These are phyloP conservation scores for Xestia sexstrigata DNA, from an alignment of 2,888 invertebrate species.

Conservation along the genomic window DNA sequence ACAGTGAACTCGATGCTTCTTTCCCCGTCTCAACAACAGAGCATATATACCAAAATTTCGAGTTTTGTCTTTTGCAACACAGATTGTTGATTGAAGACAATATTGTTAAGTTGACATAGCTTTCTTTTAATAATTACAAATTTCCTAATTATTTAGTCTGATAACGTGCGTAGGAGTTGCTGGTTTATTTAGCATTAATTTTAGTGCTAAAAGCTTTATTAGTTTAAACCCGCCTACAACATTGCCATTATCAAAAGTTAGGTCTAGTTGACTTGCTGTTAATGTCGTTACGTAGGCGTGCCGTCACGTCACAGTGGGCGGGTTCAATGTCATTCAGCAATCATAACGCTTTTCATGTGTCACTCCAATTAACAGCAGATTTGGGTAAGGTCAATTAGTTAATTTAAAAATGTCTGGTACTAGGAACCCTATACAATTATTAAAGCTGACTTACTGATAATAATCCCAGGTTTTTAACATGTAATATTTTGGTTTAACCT, in stretches of 20 bases:
- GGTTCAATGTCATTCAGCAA: slow-evolving; percentile 57
- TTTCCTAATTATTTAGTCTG: background rate
- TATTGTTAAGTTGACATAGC: background rate
- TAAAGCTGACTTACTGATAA: background rate
- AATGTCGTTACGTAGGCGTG: slow-evolving; percentile 28
- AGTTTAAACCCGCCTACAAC: background rate
- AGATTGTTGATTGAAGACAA: background rate
- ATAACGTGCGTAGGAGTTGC: background rate
- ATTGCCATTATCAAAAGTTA: slow-evolving; percentile 3
- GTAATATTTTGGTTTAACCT: background rate
- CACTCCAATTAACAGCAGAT: slow-evolving; percentile 61
- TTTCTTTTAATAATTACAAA: background rate
- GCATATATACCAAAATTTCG: background rate
- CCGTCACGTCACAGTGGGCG: slow-evolving; percentile 38
- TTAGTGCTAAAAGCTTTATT: background rate
- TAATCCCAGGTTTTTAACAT: background rate
- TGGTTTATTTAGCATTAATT: background rate
- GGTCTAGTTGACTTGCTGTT: slow-evolving; percentile 4
- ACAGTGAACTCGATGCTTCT: background rate
- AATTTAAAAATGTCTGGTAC: slow-evolving; percentile 45
- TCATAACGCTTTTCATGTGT: slow-evolving; percentile 57
- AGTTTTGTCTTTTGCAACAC: background rate
- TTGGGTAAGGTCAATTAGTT: slow-evolving; percentile 58
- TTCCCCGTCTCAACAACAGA: too few species aligned
- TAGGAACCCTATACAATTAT: slow-evolving; percentile 3